phyloP scores from a whole-genome alignment of 2,113 vertebrate species.

The Pandion haliaetus region DNA sequence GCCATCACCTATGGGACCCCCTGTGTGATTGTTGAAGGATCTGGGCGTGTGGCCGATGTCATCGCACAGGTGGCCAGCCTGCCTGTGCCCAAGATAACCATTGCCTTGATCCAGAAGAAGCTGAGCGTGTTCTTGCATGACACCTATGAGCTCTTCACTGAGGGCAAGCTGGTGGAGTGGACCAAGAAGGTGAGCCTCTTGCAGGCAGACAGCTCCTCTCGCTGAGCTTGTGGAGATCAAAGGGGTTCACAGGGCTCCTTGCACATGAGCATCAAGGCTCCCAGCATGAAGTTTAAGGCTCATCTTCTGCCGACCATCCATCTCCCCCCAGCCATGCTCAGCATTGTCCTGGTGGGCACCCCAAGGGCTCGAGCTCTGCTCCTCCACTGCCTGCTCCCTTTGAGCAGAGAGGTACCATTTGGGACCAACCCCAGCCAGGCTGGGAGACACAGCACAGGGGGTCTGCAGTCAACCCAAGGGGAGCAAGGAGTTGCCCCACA shows the following conservation, averaged over 20 bases:
- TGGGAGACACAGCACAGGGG: background rate
- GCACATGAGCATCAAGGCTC: background rate
- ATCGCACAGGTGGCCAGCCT: slow-evolving; percentile 84
- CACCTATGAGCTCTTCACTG: slow-evolving; percentile 79
- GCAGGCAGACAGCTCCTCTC: background rate
- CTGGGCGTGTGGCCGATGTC: slow-evolving; percentile 91
- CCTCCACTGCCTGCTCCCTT: background rate
- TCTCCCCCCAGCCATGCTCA: background rate
- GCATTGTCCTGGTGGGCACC: background rate
- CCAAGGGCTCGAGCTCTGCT: background rate
- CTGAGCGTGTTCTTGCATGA: slow-evolving; percentile 79
- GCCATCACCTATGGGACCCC: slow-evolving; percentile 87
- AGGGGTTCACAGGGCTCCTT: background rate
- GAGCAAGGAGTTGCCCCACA: background rate
- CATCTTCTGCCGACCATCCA: accelerated
- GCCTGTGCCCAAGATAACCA: slow-evolving; percentile 77
- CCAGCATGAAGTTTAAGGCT: accelerated
- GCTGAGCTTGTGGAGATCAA: background rate
- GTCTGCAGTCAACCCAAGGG: accelerated
- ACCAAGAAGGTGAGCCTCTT: slow-evolving; percentile 86
- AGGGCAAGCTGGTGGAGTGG: slow-evolving; percentile 82
- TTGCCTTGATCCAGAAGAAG: slow-evolving; percentile 79
- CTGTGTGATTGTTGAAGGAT: slow-evolving; percentile 91
- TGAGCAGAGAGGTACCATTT: background rate
- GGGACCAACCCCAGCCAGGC: accelerated